A percentile compares a stretch with the other conserved stretches of the same genome.
phyloP scores from a whole-genome alignment of 2,113 vertebrate species.

The Hyperopisus bebe region DNA sequence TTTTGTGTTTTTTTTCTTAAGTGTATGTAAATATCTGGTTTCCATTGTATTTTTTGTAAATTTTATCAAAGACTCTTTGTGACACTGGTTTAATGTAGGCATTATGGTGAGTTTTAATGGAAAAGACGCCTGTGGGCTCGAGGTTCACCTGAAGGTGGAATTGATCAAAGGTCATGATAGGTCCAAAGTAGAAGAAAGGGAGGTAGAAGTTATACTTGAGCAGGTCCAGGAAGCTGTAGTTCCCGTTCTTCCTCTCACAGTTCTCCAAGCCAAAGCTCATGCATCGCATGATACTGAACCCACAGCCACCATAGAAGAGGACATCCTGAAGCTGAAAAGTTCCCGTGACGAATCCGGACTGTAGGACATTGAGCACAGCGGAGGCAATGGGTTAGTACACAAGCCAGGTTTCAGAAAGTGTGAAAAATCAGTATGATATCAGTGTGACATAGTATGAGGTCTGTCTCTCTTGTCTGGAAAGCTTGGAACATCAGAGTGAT shows the following conservation, averaged over 20 bases:
- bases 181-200: conserved; percentile 97
- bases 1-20: too few species aligned
- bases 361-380: conserved; percentile 13
- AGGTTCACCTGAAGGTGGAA: conserved; percentile 79
- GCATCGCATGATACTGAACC: conserved; percentile 87
- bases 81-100: neutral
- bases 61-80: neutral
- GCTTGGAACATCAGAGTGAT: neutral
- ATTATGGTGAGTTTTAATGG: neutral
- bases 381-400: neutral
- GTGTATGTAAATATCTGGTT: too few species aligned
- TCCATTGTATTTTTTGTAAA: neutral
- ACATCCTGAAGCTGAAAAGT: conserved; percentile 86
- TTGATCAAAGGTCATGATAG: conserved; percentile 90
- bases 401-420: neutral
- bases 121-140: neutral
- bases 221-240: conserved; percentile 78
- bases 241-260: conserved; percentile 71
- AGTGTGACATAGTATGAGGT: neutral
- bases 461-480: neutral
- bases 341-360: conserved; percentile 71
- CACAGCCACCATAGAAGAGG: conserved; percentile 83
- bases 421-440: neutral
- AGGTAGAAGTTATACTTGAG: conserved; percentile 99
- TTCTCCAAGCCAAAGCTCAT: conserved; percentile 92